These are phyloP conservation scores for Clarias batrachus DNA, from an alignment of 2,113 vertebrate genomes.

Conservation along the genomic window DNA sequence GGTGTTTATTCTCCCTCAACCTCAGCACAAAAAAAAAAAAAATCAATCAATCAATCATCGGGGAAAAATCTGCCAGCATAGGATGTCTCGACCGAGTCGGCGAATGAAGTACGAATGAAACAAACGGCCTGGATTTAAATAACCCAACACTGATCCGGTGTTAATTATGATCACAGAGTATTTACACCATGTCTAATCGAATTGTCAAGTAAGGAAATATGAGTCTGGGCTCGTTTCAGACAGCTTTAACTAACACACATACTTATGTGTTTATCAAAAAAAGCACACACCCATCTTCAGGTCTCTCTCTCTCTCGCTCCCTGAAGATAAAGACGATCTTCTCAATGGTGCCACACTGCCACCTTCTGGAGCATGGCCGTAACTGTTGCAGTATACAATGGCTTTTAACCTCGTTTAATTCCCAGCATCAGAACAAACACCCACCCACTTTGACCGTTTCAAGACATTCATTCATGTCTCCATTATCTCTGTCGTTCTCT, in stretches of 20 bases:
- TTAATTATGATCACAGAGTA: constrained; percentile 48
- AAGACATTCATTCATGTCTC: constrained; percentile 25
- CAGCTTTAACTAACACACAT: constrained; percentile 53
- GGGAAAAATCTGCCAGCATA: constrained; percentile 35
- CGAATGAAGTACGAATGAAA: constrained; percentile 38
- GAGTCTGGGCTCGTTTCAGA: constrained; percentile 38
- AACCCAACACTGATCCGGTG: constrained; percentile 32
- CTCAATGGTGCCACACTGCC: constrained; percentile 48
- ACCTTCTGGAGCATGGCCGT: constrained; percentile 31
- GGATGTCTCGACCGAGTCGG: constrained; percentile 10
- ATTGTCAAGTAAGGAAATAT: constrained; percentile 50
- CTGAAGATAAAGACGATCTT: not conserved
- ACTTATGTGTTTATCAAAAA: constrained; percentile 57
- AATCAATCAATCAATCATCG: constrained; percentile 22
- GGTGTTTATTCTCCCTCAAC: constrained; percentile 24
- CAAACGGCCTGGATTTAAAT: constrained; percentile 44
- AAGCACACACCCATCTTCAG: constrained; percentile 18
- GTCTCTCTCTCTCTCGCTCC: not conserved
- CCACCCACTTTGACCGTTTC: not conserved
- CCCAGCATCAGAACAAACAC: not conserved
- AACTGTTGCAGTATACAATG: not conserved
- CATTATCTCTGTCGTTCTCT: constrained; percentile 6
- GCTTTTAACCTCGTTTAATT: constrained; percentile 15
- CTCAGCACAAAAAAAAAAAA: not conserved
- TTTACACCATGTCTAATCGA: constrained; percentile 46